A percentile compares a stretch with the other conserved stretches of the same genome.
phyloP scores from a whole-genome alignment of 2,888 invertebrate genomes.

The Diogma glabrata region DNA sequence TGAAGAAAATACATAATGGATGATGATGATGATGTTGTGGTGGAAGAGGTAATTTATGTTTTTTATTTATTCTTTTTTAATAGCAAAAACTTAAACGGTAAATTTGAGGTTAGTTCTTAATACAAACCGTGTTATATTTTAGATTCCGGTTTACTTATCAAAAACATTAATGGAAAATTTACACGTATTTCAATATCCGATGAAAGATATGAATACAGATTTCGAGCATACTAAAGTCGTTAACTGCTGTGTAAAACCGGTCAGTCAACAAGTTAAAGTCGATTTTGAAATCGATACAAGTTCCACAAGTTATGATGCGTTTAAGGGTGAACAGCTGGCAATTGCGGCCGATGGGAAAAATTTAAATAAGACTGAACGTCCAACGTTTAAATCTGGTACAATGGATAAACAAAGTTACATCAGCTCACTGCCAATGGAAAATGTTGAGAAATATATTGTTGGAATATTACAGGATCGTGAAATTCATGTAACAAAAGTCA shows the following conservation, averaged over 20 bases:
- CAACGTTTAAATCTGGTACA: constrained; percentile 50
- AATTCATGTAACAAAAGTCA: constrained; percentile 73
- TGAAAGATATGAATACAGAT: constrained; percentile 47
- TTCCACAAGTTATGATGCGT: constrained; percentile 61
- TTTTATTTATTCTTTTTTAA: no score
- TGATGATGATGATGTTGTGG: constrained; percentile 51
- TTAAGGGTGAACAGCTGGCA: constrained; percentile 78
- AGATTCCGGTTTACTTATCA: constrained; percentile 79
- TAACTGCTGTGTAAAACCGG: constrained; percentile 67
- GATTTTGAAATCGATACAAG: constrained; percentile 64
- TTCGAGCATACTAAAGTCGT: constrained; percentile 49
- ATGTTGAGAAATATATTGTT: constrained; percentile 59
- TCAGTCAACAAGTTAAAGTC: constrained; percentile 62
- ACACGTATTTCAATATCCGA: constrained; percentile 75
- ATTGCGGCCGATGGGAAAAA: constrained; percentile 61
- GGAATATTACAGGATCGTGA: constrained; percentile 64
- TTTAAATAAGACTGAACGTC: constrained; percentile 35
- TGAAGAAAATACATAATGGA: constrained; percentile 35
- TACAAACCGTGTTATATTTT: constrained; percentile 23
- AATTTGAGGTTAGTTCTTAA: neutral
- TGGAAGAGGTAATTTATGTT: constrained; percentile 51
- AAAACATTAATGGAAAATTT: constrained; percentile 64
- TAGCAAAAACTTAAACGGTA: no score
- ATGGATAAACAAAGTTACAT: constrained; percentile 66
- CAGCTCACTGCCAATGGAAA: constrained; percentile 50